These are phyloP conservation scores for Pipa parva DNA, from an alignment of 2,113 vertebrate species.

Conservation along the genomic window DNA sequence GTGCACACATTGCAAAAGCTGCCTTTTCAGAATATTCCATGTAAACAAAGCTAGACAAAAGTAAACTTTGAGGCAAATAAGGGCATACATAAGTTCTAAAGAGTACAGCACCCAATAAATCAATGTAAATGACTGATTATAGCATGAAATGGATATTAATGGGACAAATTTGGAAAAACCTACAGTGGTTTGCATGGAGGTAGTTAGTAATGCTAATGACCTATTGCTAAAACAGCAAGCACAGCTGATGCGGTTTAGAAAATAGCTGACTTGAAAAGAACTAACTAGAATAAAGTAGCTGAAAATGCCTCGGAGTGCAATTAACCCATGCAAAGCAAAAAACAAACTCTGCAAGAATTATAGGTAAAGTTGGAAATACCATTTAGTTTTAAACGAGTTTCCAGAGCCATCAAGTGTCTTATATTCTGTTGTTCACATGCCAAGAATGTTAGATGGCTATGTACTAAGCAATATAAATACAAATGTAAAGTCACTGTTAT, in stretches of 20 bases:
- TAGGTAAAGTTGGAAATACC: conserved; percentile 10
- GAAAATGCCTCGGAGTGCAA: conserved; percentile 30
- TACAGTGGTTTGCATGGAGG: conserved; percentile 14
- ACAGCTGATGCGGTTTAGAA: conserved; percentile 32
- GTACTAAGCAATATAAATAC: conserved; percentile 22
- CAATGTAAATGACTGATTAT: conserved; percentile 52
- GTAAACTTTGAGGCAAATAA: neutral
- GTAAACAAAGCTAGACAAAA: neutral
- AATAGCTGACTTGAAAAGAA: conserved; percentile 33
- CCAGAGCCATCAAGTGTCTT: neutral
- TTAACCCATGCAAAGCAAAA: conserved; percentile 31
- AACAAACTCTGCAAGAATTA: conserved; percentile 14
- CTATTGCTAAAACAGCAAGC: conserved; percentile 30
- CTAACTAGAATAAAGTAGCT: conserved; percentile 33
- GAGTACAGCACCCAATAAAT: conserved; percentile 43
- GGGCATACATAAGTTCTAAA: conserved; percentile 35
- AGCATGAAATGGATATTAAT: conserved; percentile 36
- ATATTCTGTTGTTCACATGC: neutral
- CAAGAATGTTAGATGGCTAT: neutral
- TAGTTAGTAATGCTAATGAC: conserved; percentile 36
- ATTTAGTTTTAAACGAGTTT: neutral
- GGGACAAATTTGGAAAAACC: conserved; percentile 15
- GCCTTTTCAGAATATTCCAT: neutral
- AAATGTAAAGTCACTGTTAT: neutral
- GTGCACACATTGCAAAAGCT: neutral